Conservation (phyloP, 2,113 vertebrate species). For the Dolichallabes microphthalmus region DNA sequence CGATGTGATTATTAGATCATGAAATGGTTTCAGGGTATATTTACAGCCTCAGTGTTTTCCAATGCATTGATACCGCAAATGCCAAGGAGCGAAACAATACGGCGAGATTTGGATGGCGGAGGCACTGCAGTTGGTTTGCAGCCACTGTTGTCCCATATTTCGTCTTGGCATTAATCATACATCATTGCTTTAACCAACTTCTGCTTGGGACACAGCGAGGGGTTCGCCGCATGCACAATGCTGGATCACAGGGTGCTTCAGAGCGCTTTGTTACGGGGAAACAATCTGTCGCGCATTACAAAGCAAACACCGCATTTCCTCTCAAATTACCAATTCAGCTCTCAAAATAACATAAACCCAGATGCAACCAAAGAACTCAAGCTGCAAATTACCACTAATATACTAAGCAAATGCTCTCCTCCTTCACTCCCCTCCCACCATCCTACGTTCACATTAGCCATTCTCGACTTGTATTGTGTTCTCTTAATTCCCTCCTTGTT, state of each 20-base stretch:
- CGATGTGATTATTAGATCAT: slow-evolving; percentile 32
- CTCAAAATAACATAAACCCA: slow-evolving; percentile 69
- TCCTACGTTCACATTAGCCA: neutral
- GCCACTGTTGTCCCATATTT: slow-evolving; percentile 76
- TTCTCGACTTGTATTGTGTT: slow-evolving; percentile 26
- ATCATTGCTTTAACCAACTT: slow-evolving; percentile 80
- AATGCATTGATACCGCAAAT: neutral
- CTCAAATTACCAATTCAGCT: slow-evolving; percentile 68
- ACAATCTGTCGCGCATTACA: slow-evolving; percentile 76
- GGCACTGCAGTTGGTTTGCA: slow-evolving; percentile 76
- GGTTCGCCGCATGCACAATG: slow-evolving; percentile 69
- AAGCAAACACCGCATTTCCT: slow-evolving; percentile 74
- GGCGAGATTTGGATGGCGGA: slow-evolving; percentile 70
- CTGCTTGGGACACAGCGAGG: slow-evolving; percentile 73
- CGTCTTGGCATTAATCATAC: slow-evolving; percentile 79
- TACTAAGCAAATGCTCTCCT: slow-evolving; percentile 28
- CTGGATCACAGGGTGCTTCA: slow-evolving; percentile 76
- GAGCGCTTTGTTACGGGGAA: slow-evolving; percentile 76
- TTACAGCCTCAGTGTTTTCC: slow-evolving; percentile 18
- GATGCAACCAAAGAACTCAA: slow-evolving; percentile 22
- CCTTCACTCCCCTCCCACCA: neutral
- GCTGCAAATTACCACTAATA: slow-evolving; percentile 64
- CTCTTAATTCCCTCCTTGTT: slow-evolving; percentile 49
- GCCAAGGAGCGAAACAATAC: slow-evolving; percentile 63
- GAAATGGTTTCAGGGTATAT: slow-evolving; percentile 23